Conservation (phyloP, 2,113 vertebrate species). For the Hippocampus zosterae region DNA sequence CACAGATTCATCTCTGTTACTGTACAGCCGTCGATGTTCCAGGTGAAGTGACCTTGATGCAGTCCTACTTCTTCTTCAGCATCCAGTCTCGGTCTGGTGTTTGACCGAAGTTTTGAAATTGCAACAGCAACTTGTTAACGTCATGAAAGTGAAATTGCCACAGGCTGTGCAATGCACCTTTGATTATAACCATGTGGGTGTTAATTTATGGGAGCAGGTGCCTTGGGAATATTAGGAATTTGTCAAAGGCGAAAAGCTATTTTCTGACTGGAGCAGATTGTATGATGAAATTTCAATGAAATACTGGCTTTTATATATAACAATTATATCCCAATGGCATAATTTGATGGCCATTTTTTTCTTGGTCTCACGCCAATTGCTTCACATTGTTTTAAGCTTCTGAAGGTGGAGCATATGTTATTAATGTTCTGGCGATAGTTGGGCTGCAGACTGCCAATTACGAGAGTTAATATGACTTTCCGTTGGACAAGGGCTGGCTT, state of each 20-base stretch:
- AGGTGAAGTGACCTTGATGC: constrained; percentile 8
- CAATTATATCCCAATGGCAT: constrained; percentile 7
- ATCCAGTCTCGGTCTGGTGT: constrained; percentile 13
- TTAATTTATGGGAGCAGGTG: constrained; percentile 28
- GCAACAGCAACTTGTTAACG: constrained; percentile 19
- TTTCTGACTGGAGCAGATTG: constrained; percentile 33
- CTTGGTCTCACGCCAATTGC: background rate
- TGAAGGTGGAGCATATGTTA: background rate
- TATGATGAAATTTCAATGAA: constrained; percentile 45
- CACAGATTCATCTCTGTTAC: constrained; percentile 37
- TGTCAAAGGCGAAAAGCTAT: constrained; percentile 18
- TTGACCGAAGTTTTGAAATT: constrained; percentile 28
- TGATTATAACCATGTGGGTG: constrained; percentile 59
- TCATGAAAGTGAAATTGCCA: constrained; percentile 51
- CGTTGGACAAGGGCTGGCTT: background rate
- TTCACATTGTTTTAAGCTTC: background rate
- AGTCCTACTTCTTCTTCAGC: constrained; percentile 7
- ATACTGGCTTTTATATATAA: background rate
- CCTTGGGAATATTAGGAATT: constrained; percentile 29
- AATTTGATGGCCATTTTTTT: constrained; percentile 18
- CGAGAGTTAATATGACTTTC: background rate
- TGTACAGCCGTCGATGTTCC: too few relatives aligned
- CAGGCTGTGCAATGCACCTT: constrained; percentile 54
- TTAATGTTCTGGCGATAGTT: constrained; percentile 11
- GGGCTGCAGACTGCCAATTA: background rate